Base-by-base conservation (phyloP, 2,797 vertebrate genomes). In the Girardinus metallicus region DNA sequence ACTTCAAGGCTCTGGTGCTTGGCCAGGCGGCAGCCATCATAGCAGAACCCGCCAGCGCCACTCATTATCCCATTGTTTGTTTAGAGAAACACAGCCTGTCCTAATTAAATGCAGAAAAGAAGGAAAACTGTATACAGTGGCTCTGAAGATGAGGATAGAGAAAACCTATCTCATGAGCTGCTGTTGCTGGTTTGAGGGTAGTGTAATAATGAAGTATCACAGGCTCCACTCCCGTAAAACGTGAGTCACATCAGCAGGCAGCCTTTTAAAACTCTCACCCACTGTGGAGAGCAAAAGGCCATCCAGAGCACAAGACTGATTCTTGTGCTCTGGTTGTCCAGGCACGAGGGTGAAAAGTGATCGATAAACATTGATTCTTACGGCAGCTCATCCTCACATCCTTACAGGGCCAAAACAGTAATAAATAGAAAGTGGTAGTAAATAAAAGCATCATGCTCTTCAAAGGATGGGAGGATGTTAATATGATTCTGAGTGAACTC, bases 101-200 rank as follows among this genome's bases (percentile, higher is more conserved):
- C 92, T 95, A 95, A 96, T 95, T 93, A 94, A 90, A 94, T 92
- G 93, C 90, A 92, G 86, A 92, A 86, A 75, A 92, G 89, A 78
- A 89, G 39, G 62, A 80, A 87, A 91, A 91, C 82, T 83, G 89
- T 88, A 91, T 89, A 78, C 81, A 82, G 86, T 86, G 83, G 83
- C 73, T 53, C 83, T 77, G 83, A 83, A 92, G 92, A 93, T 82
- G 82, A 91, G 91, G 87, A 87, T 73, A 75, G 83, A 85, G 82
- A 83, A 53, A 89, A 82, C 73, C 72, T 57, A 83, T 86, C 91
- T 87, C 82, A 39, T 39, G 74, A 81, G 75, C 87, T 76, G 83
- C 88, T 85, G 90, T 85, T 91, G 84, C 83, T 87, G 76, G 90
- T 86, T 86, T 55, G 71, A 91, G 47, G 57, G 81, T 87, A 91